Evolutionary conservation across 2,797 vertebrate genomes (phyloP).

Genomic region (Cetoscarus ocellatus): DNA sequence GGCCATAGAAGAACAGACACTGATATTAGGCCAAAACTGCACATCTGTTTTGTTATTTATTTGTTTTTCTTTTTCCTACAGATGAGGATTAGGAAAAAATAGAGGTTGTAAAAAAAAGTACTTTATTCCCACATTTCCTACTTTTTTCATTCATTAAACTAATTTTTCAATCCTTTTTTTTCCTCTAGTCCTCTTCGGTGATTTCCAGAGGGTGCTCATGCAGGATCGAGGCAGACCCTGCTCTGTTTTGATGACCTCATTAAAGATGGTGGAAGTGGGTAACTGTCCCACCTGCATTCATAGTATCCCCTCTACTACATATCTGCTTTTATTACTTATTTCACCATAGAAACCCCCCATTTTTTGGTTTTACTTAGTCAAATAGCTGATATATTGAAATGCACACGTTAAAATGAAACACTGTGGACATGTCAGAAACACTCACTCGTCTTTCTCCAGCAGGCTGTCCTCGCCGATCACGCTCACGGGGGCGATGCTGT

Average conservation of each 20-base stretch:
- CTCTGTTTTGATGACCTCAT: neutral
- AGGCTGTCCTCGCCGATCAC: conserved; percentile 88
- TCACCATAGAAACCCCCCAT: neutral
- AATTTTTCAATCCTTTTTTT: no score
- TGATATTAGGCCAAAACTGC: neutral
- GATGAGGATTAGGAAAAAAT: no score
- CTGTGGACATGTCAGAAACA: conserved; percentile 22
- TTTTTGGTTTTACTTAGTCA: neutral
- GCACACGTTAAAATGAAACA: neutral
- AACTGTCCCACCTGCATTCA: neutral
- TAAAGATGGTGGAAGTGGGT: conserved; percentile 23
- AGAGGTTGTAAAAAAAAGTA: no score
- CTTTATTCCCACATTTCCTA: no score
- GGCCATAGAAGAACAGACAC: conserved; percentile 1
- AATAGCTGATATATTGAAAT: neutral
- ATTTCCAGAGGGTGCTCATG: neutral
- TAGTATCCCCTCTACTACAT: neutral
- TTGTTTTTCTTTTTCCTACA: neutral
- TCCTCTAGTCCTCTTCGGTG: no score
- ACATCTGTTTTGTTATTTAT: no score
- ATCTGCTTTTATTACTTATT: no score
- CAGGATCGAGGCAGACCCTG: neutral
- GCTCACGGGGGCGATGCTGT: conserved; percentile 77
- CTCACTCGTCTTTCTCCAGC: conserved; percentile 93
- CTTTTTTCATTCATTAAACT: no score